phyloP scores from a whole-genome alignment of 2,888 invertebrate genomes.

The Ernsta delagoae region DNA sequence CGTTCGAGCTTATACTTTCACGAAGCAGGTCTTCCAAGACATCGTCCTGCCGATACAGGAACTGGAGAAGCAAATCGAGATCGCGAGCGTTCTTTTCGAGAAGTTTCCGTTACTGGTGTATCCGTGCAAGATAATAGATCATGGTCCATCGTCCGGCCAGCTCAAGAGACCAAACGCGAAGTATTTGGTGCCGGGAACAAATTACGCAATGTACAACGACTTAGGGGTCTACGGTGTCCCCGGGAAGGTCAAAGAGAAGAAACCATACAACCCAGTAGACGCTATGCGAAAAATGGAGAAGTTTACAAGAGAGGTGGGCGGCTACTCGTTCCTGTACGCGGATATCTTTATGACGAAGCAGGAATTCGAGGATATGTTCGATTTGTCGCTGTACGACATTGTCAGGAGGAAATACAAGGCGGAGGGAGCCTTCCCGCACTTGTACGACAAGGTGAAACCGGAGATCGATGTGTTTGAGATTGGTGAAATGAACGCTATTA shows the following conservation, averaged over 20 bases:
- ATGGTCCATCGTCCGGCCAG: conserved; percentile 85
- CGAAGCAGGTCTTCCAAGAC: conserved; percentile 89
- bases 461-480: conserved; percentile 87
- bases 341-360: conserved; percentile 88
- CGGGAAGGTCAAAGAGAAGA: conserved; percentile 85
- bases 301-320: conserved; percentile 88
- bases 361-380: conserved; percentile 89
- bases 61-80: conserved; percentile 86
- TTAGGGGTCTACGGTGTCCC: conserved; percentile 89
- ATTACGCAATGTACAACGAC: conserved; percentile 89
- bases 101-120: conserved; percentile 88
- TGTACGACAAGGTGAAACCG: conserved; percentile 88
- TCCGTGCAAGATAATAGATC: conserved; percentile 87
- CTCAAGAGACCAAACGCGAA: conserved; percentile 81
- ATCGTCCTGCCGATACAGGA: conserved; percentile 88
- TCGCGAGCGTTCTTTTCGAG: conserved; percentile 86
- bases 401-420: conserved; percentile 86
- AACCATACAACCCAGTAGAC: conserved; percentile 86
- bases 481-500: conserved; percentile 67
- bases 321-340: conserved; percentile 88
- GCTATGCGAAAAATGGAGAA: conserved; percentile 89
- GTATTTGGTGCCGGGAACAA: conserved; percentile 86
- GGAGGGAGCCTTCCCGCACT: conserved; percentile 86
- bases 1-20: conserved; percentile 88
- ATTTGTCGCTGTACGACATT: conserved; percentile 85